Percentiles rank a stretch among this genome's conserved stretches.
These are phyloP conservation scores for Montipora efflorescens DNA, from an alignment of 64 coral and sea anemone genomes.

Conservation along the genomic window DNA sequence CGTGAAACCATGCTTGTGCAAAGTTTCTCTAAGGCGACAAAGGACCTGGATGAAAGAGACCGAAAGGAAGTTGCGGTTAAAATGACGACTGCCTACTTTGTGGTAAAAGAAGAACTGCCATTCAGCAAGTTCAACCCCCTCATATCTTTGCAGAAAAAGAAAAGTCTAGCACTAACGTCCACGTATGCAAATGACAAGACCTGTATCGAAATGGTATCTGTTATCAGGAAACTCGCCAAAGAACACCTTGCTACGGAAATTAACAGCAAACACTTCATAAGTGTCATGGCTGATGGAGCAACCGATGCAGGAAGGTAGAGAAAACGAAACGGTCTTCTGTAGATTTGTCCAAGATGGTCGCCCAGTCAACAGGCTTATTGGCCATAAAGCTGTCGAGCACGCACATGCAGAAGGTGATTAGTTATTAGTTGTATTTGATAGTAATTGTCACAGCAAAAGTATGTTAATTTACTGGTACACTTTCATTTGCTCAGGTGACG, in stretches of 20 bases:
- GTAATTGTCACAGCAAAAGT: no score
- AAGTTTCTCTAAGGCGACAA: neutral
- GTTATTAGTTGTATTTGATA: neutral
- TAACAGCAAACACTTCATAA: neutral
- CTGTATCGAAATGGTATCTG: neutral
- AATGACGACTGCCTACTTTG: conserved; percentile 38
- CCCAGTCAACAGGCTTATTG: no score
- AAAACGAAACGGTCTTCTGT: no score
- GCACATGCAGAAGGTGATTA: no score
- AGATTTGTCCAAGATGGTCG: no score
- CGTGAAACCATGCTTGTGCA: neutral
- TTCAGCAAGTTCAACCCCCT: conserved; percentile 7
- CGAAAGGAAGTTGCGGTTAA: neutral
- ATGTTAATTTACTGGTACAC: no score
- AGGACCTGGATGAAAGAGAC: neutral
- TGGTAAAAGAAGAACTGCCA: conserved; percentile 38
- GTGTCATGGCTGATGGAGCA: conserved; percentile 37
- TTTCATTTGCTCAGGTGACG: neutral
- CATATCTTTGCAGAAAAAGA: conserved; percentile 35
- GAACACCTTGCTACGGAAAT: neutral
- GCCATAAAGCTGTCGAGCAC: no score
- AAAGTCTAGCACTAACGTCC: conserved; percentile 14
- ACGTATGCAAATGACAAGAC: conserved; percentile 49
- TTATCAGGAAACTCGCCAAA: neutral
- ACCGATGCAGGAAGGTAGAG: neutral